Conservation (phyloP, 2,113 vertebrate species). For the Octodon degus region DNA sequence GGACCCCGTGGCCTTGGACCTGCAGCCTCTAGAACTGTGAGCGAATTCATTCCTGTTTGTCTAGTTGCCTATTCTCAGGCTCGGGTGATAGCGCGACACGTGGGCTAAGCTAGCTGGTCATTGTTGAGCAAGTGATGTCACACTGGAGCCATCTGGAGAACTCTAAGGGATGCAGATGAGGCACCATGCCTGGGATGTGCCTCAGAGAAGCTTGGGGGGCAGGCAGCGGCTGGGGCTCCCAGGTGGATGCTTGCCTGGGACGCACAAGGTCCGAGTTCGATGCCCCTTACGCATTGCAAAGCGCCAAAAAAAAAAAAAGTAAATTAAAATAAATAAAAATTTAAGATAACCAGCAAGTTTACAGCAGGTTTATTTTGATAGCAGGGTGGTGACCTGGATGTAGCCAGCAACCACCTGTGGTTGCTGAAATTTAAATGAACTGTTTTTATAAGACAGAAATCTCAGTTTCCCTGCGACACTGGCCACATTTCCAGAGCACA, state of each 20-base stretch:
- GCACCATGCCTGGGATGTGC: background rate
- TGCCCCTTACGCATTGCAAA: background rate
- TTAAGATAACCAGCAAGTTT: background rate
- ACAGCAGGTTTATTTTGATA: background rate
- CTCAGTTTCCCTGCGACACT: background rate
- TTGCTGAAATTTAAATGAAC: constrained; percentile 11
- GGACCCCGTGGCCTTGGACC: background rate
- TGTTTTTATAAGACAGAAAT: background rate
- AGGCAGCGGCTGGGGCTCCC: background rate
- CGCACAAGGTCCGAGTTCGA: background rate
- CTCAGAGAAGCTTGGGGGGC: background rate
- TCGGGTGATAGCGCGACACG: background rate
- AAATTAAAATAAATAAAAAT: background rate
- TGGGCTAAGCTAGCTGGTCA: background rate
- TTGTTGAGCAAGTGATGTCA: background rate
- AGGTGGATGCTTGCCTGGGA: background rate
- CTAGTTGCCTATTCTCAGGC: background rate
- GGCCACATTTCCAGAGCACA: background rate
- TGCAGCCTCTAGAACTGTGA: background rate
- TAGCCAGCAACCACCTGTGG: background rate
- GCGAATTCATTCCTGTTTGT: background rate
- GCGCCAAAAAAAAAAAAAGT: background rate
- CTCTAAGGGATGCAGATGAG: background rate
- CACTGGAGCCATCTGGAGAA: constrained; percentile 11
- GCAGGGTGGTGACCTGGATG: background rate